Evolutionary conservation across 2,113 vertebrate species (phyloP), one percentile per base, ranked within the genome.

Genomic region (Gobius niger): DNA sequence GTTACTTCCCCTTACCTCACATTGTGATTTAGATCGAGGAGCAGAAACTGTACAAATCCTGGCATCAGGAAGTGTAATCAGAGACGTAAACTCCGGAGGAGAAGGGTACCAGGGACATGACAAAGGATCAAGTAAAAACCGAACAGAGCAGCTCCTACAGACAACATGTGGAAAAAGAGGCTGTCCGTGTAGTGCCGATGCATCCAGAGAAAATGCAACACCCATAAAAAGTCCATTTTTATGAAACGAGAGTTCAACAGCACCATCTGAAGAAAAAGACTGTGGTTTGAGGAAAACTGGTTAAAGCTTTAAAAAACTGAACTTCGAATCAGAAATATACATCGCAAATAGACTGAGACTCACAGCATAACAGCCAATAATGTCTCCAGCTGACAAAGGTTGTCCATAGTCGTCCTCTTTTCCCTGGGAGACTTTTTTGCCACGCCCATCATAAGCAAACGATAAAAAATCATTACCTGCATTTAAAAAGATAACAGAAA

Each of bases 301-400:
- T 14, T 7, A 24, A 8, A 47, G 5, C 16, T 16, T 47, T 1
- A 49, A 41, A 52, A 19, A 59, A 5, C 44, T 11, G 16, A 9
- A 0, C 8, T 18, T 9, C 15, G 50, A 0, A 50, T 1, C n/a
- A 18, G 0, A 69, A 34, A 34, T 34, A 18, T 65, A 44, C 14
- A 7, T 10, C 9, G 12, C 7, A 0, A n/a, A 19, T 44, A 4
- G 52, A 24, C 7, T 50, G 3, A 46, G 24, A 91, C 93, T 92
- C 77, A 97, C 96, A 78, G 91, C 94, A 65, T 94, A 96, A 85
- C 96, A 96, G 71, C 96, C 93, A 67, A 97, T 90, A 73, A 96
- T 92, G 76, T 97, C 96, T 13, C 90, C 93, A 67, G 93, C 95
- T 41, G 89, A 93, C 60, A 95, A 93, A 7, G 87, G 75, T 77